These are phyloP conservation scores for Baccha elongata DNA, from an alignment of 2,888 invertebrate species.

Conservation along the genomic window DNA sequence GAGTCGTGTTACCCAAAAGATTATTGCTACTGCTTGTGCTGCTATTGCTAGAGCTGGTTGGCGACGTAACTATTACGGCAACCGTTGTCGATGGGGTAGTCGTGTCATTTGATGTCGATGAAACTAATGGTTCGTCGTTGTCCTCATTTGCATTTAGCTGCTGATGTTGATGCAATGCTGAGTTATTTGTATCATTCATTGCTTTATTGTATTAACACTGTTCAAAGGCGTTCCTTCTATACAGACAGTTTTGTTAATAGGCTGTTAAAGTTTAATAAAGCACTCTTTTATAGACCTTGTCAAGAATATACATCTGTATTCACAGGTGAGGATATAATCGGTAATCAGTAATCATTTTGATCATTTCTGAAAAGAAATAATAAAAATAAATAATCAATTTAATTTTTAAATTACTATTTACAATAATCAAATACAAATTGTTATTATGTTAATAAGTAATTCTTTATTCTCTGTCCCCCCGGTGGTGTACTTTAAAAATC, in stretches of 20 bases:
- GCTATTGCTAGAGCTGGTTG: slow-evolving; percentile 63
- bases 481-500: no score
- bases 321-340: slow-evolving; percentile 42
- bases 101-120: slow-evolving; percentile 77
- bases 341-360: slow-evolving; percentile 29
- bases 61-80: slow-evolving; percentile 63
- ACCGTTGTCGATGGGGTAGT: slow-evolving; percentile 71
- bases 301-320: slow-evolving; percentile 33
- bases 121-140: slow-evolving; percentile 78
- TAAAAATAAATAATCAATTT: slow-evolving; percentile 4
- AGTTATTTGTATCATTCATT: slow-evolving; percentile 77
- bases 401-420: neutral
- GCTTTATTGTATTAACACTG: slow-evolving; percentile 75
- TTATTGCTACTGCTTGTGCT: slow-evolving; percentile 43
- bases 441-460: no score
- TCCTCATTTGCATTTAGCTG: slow-evolving; percentile 72
- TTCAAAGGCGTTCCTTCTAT: slow-evolving; percentile 4
- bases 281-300: slow-evolving; percentile 26
- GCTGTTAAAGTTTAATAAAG: slow-evolving; percentile 3
- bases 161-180: slow-evolving; percentile 70
- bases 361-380: slow-evolving; percentile 25
- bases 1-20: slow-evolving; percentile 39
- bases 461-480: no score
- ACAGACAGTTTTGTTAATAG: neutral
- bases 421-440: neutral